Evolutionary conservation across 2,113 vertebrate genomes (phyloP), one percentile per base, ranked within the genome.

Genomic region (Polypterus senegalus): DNA sequence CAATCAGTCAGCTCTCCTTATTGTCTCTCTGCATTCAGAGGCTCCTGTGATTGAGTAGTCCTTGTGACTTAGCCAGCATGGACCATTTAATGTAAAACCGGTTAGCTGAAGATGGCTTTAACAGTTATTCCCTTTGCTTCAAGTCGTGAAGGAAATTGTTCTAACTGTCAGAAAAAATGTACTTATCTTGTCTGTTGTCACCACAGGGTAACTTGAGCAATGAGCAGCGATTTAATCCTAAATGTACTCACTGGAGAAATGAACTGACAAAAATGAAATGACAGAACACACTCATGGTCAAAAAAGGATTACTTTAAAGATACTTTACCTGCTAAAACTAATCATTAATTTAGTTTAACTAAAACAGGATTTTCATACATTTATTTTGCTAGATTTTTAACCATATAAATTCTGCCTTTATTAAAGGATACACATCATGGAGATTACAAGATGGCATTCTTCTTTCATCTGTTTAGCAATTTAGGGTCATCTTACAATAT

Each of bases 151-250:
- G 77, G 77, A 81, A 81, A 83, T 81, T 80, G 79, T 76, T 81
- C 77, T 81, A 75, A 81, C 80, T 78, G 77, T 80, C 78, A 77
- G 81, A 51, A 27, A 27, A 84, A 79, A 76, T 79, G 75, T 77
- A 77, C 79, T 78, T 81, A 81, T 83, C 81, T 80, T 79, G 77
- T 79, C 79, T 79, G 68, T 70, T 70, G 75, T 78, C 76, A 77
- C 72, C 76, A 74, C 73, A 74, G 48, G 61, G 66, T 60, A 72
- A 67, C 74, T 67, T 67, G 48, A 65, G 51, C 61, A 66, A 66
- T 62, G 63, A 47, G 64, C 62, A 68, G 49, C 56, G 63, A 66
- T 63, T 56, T 71, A 70, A 63, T 63, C 63, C n/a, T 52, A 52
- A 52, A 52, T 52, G 51, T 52, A 52, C 27, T 58, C 47, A 47